Evolutionary conservation across 2,113 vertebrate species (phyloP).

Genomic region (Apteryx owenii): DNA sequence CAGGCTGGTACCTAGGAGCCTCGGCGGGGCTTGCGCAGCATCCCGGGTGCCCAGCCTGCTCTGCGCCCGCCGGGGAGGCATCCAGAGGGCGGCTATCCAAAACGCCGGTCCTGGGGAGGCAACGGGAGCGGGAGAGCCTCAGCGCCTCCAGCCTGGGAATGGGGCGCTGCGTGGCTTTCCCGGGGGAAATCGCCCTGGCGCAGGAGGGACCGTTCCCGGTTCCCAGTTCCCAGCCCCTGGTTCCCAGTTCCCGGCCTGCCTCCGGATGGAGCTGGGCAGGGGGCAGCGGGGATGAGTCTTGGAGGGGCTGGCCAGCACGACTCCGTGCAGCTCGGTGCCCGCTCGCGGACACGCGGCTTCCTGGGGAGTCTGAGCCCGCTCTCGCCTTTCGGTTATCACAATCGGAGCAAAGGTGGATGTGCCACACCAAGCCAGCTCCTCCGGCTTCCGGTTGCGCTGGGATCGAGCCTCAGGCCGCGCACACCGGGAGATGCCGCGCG

Average conservation of each 20-base stretch:
- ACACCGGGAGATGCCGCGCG: accelerated
- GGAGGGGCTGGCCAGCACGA: too few species aligned
- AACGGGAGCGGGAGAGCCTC: not conserved
- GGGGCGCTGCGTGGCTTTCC: not conserved
- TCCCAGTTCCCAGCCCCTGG: too few species aligned
- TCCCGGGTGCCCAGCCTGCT: too few species aligned
- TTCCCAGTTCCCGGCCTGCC: too few species aligned
- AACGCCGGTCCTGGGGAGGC: not conserved
- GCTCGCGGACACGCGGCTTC: not conserved
- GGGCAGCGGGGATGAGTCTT: too few species aligned
- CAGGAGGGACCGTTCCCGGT: too few species aligned
- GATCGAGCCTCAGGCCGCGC: not conserved
- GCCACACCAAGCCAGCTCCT: not conserved
- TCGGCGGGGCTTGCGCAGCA: not conserved
- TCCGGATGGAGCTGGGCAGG: too few species aligned
- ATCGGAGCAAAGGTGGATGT: not conserved
- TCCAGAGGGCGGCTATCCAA: not conserved
- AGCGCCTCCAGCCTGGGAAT: not conserved
- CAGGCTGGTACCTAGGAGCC: too few species aligned
- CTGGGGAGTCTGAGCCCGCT: not conserved
- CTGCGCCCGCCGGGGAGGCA: not conserved
- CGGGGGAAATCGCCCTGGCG: too few species aligned
- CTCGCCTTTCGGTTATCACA: not conserved
- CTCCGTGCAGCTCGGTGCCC: too few species aligned
- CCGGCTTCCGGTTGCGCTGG: not conserved